Evolutionary conservation across 1,140 invertebrate genomes (phyloP), one percentile per base, ranked within the genome.

Genomic region (Venustaconcha ellipsiformis): DNA sequence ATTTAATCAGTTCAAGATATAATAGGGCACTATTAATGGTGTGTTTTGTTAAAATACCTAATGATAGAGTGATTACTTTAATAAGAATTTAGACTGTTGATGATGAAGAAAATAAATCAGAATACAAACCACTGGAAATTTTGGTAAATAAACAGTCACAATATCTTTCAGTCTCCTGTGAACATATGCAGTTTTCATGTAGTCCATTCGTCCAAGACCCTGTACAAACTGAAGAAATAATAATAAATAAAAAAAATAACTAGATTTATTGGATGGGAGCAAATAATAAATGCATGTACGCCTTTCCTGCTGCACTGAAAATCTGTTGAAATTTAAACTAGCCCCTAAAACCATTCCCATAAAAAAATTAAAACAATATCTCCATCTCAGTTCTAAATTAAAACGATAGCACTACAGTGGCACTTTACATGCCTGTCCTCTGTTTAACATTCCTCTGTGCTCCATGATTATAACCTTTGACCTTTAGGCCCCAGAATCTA

Each of bases 111-210:
- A 48, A 48, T 48, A 48, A 48, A 48, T 48, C 37, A 48, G 37
- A 11, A 48, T 48, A 48, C 37, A 48, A 48, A 48, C 37, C 37
- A 79, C 78, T 70, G 60, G 75, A 67, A 83, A 84, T 60, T 80
- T 82, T 20, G 73, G 74, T 15, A 86, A 66, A 68, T 82, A 86
- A 2, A 80, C 78, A 20, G 70, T 55, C 17, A 86, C 76, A 74
- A 86, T 83, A 69, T 83, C 81, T 37, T 80, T 82, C 3, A 86
- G 65, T 66, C 78, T 69, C 72, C 84, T 83, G 73, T 86, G 80
- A 18, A 86, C 67, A 67, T 82, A 84, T n/a, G 80, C 72, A 48
- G 76, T 80, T 76, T 80, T 80, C 20, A 70, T 82, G 74, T 81
- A 83, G 56, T 86, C 84, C 14, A 86, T 69, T 20, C 78, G 76